Base-by-base conservation (phyloP, 2,113 vertebrate genomes). In the Lampris incognitus region DNA sequence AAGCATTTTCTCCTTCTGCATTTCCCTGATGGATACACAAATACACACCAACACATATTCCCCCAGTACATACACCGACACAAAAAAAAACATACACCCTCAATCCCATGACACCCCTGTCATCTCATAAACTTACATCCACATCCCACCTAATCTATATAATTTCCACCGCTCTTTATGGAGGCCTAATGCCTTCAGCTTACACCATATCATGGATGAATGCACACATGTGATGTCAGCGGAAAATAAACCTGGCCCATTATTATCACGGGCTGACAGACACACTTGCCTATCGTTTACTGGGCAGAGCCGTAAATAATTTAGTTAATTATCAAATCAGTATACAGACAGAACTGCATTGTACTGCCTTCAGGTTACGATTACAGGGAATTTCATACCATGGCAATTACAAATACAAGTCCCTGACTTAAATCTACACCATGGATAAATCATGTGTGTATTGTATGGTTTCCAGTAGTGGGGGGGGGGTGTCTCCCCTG, bases 21-120 rank as follows among this genome's bases (percentile, higher is more conserved):
- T 88, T 86, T 84, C 72, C 72, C 66, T 72, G 77, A 79, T 60
- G 72, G 73, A 84, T 66, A 50, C 76, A 71, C 76, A 70, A 48
- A 62, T 46, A 69, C 13, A 64, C 50, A 78, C 7, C 7, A 63
- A 64, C 4, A 36, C 48, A 52, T 69, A 59, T 65, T 8, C 11
- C 10, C 7, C 38, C 70, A 57, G 71, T 59, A 60, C 46, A 9
- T 37, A 13, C 11, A 24, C 24, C 24, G 24, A 24, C 24, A 24
- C 24, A 24, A 24, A 24, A 24, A 24, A 24, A 24, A 24, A 24
- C 24, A 24, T 24, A 13, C 61, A 56, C 37, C 13, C 9, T 73
- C 52, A 62, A n/a, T 1, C 9, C 11, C 40, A 62, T 13, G 9
- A 13, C 39, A 39, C 56, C 70, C 51, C 44, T 44, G 62, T 54